Base-by-base conservation (phyloP, 2,888 invertebrate genomes). In the Coenonympha arcania region DNA sequence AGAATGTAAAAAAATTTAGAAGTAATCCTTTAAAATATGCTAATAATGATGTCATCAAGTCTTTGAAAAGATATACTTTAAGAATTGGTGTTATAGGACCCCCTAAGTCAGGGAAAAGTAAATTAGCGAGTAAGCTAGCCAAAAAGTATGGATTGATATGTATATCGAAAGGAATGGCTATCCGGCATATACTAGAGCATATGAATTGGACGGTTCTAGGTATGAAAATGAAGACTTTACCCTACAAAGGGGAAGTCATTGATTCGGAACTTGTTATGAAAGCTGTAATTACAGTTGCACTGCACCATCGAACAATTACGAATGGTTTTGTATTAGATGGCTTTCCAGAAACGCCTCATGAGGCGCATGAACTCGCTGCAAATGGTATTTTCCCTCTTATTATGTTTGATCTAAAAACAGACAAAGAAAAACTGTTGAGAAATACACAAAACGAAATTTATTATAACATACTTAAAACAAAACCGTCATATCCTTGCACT, bases 241-340 rank as follows among this genome's bases (percentile, higher is more conserved):
- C 89, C 19, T 65, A 69, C 39, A 60, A 65, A 33, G 90, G 90
- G 8, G 68, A 81, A 56, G 69, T 71, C 50, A 64, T 88, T 26
- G 71, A 78, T 4, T 69, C 69, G 34, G 82, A 88, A 56, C 69
- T 84, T 52, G 65, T 89, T 15, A 76, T 88, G 24, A 79, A 80
- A 61, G 85, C 88, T 31, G 76, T 91, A 9, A 87, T 89, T 66
- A 83, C 85, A 34, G 73, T 80, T 28, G 69, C 80, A 28, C 79
- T 87, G 41, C 87, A 89, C 68, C 73, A 80, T 43, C 77, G 77
- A 44, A 73, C 79, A 6, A 61, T 75, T 2, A 85, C 88, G 1
- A 86, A 88, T 60, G 91, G 91, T n/a, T 82, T 87, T 62, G 69
- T 92, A 9, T 78, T 89, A 46, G 91, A 91, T 64, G 91, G 90